Evolutionary conservation across 2,113 vertebrate genomes (phyloP), one percentile per base, ranked within the genome.

Genomic region (Phalacrocorax brasilianus): DNA sequence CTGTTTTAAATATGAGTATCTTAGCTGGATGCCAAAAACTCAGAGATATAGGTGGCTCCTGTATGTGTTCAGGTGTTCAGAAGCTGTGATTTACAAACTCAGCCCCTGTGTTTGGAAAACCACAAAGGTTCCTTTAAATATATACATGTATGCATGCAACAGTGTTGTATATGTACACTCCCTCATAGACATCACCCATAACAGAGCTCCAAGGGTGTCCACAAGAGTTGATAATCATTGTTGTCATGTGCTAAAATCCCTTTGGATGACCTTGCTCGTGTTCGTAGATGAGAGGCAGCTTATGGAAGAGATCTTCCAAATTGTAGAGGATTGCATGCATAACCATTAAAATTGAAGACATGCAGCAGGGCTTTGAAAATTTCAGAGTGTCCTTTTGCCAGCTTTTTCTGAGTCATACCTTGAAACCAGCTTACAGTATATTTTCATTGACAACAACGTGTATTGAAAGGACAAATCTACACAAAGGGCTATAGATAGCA

Each of bases 401-500:
- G 56, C 38, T 74, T 93, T 92, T 86, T 87, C 86, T 84, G 71
- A 95, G 89, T 96, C 91, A 94, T 49, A 93, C 93, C 92, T 96
- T 95, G 87, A 95, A 97, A 93, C 83, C 35, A 63, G 92, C 87
- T 94, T 96, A 91, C 53, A 35, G 80, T 78, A 92, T 81, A 88
- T 97, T 93, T 93, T 73, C 45, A 78, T 8, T 94, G 95, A 95
- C 89, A 97, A 84, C 44, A 84, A 91, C 26, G 49, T 68, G 76
- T 92, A 73, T 8, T 78, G 93, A 94, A 96, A 97, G 97, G 97
- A 97, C 93, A 91, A 96, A 92, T 88, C 94, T 79, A 77, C 96
- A 95, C 95, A 95, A 97, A 97, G 91, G 88, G 78, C 95, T 96
- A 97, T 95, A 93, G 95, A 97, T 97, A 94, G 93, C 78, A 97